Conservation (phyloP, 64 coral and sea anemone species). For the Cladopsammia gracilis region DNA sequence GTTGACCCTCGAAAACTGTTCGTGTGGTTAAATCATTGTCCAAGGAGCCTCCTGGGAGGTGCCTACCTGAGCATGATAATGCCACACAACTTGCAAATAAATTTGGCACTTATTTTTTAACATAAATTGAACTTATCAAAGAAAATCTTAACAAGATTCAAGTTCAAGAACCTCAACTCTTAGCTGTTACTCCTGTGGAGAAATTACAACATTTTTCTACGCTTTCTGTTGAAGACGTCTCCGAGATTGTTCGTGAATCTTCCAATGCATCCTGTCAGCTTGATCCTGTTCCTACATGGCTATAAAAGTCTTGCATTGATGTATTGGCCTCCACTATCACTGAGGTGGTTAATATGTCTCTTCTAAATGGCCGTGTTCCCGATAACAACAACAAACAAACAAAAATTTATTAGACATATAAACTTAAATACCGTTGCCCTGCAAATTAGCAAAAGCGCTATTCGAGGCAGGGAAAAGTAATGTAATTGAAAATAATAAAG, state of each 20-base stretch:
- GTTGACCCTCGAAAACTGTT: not conserved
- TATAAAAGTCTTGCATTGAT: slow-evolving; percentile 38
- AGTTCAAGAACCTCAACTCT: slow-evolving; percentile 1
- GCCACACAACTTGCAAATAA: slow-evolving; percentile 21
- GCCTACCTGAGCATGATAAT: slow-evolving; percentile 28
- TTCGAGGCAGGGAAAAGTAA: too few relatives aligned
- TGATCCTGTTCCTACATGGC: slow-evolving; percentile 63
- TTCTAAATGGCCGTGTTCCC: slow-evolving; percentile 41
- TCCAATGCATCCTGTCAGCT: slow-evolving; percentile 43
- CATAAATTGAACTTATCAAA: slow-evolving; percentile 6
- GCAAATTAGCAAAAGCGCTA: too few relatives aligned
- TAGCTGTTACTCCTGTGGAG: slow-evolving; percentile 1
- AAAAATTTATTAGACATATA: too few relatives aligned
- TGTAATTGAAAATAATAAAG: too few relatives aligned
- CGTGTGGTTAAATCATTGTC: slow-evolving; percentile 23
- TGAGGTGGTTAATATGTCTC: slow-evolving; percentile 45
- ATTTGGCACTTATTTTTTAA: not conserved
- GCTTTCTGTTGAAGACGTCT: slow-evolving; percentile 3
- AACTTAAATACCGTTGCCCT: too few relatives aligned
- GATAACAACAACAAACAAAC: too few relatives aligned
- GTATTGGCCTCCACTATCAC: slow-evolving; percentile 26
- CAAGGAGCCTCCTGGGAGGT: slow-evolving; percentile 13
- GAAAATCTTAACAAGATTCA: slow-evolving; percentile 29
- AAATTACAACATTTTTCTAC: slow-evolving; percentile 43
- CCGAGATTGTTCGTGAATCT: slow-evolving; percentile 38